Evolutionary conservation across 2,888 invertebrate genomes (phyloP).

Genomic region (Apodemia hepburni): DNA sequence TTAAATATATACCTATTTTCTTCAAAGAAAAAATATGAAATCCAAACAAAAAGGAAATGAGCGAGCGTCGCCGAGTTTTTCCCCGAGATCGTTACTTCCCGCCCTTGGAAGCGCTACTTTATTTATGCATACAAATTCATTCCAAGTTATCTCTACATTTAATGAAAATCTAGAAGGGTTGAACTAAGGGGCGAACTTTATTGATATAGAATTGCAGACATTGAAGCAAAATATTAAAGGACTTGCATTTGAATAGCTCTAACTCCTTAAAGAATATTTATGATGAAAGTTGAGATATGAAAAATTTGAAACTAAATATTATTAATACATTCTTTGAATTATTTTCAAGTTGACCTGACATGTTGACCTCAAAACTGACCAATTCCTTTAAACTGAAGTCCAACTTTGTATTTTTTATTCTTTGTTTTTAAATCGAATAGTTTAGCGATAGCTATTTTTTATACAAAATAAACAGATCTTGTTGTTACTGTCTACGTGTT

Average conservation of each 20-base stretch:
- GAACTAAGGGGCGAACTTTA: conserved; percentile 1
- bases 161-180: conserved; percentile 6
- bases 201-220: background rate
- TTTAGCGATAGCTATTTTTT: too few species aligned
- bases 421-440: too few species aligned
- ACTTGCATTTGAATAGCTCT: background rate
- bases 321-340: too few species aligned
- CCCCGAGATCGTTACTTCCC: conserved; percentile 58
- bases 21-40: conserved; percentile 13
- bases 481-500: too few species aligned
- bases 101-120: conserved; percentile 43
- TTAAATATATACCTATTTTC: background rate
- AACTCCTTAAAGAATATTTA: background rate
- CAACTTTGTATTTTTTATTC: too few species aligned
- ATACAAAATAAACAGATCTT: too few species aligned
- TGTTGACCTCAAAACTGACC: too few species aligned
- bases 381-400: too few species aligned
- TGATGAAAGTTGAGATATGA: background rate
- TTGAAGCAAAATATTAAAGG: background rate
- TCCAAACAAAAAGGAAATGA: conserved; percentile 45
- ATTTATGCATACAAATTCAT: conserved; percentile 39
- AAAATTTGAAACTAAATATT: background rate
- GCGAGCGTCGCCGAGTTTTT: conserved; percentile 48
- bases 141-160: conserved; percentile 15
- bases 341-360: too few species aligned